phyloP scores from a whole-genome alignment of 2,888 invertebrate genomes.

The Rotaria magnacalcarata region DNA sequence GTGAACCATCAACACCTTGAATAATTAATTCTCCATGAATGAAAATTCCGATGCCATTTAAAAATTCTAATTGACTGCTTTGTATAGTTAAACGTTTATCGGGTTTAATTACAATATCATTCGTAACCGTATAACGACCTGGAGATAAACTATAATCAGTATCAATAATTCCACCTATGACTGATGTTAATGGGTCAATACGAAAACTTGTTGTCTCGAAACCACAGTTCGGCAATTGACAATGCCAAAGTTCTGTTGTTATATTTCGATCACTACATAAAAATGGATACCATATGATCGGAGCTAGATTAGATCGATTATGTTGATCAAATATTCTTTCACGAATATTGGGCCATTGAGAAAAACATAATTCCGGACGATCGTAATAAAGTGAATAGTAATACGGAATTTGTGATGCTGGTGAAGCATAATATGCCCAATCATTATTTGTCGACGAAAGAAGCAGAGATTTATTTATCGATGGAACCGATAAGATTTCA shows the following conservation, averaged over 20 bases:
- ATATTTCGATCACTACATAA: conserved; percentile 39
- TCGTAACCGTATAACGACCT: conserved; percentile 41
- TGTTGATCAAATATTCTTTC: conserved; percentile 41
- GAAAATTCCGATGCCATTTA: conserved; percentile 45
- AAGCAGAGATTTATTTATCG: not conserved
- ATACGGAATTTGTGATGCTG: not conserved
- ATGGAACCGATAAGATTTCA: conserved; percentile 16
- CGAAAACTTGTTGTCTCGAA: conserved; percentile 36
- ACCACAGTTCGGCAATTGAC: conserved; percentile 38
- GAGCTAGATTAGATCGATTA: conserved; percentile 43
- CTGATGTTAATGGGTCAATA: not conserved
- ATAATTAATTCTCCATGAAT: conserved; percentile 43
- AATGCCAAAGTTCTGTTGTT: conserved; percentile 37
- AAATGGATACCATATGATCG: conserved; percentile 46
- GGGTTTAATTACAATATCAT: conserved; percentile 45
- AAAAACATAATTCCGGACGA: conserved; percentile 35
- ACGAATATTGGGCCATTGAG: conserved; percentile 43
- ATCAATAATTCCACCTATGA: conserved; percentile 34
- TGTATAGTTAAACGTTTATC: conserved; percentile 43
- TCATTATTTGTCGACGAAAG: not conserved
- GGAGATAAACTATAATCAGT: conserved; percentile 31
- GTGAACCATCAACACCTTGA: conserved; percentile 40
- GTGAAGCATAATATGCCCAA: conserved; percentile 24
- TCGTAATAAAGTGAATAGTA: conserved; percentile 23
- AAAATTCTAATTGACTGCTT: conserved; percentile 42